phyloP scores from a whole-genome alignment of 92 coral and sea anemone species.

The Anthopleura xanthogrammica region DNA sequence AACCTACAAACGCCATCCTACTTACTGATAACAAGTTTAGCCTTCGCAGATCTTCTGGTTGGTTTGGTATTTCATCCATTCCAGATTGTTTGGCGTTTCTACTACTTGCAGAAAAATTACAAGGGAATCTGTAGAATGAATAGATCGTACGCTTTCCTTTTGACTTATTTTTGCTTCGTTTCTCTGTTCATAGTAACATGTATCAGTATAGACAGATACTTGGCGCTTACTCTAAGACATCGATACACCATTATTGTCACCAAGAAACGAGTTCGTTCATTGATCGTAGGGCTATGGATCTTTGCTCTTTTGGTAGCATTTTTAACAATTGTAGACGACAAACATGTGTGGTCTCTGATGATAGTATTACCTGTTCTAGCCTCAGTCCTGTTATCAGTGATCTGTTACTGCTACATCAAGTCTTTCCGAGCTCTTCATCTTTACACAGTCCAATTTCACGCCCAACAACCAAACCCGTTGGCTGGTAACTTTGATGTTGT shows the following conservation, averaged over 20 bases:
- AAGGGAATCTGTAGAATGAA: slow-evolving; percentile 12
- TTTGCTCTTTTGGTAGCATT: neutral
- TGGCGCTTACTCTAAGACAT: slow-evolving; percentile 47
- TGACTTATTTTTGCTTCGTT: slow-evolving; percentile 6
- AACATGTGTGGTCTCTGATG: neutral
- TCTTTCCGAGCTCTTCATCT: slow-evolving; percentile 20
- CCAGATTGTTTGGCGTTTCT: neutral
- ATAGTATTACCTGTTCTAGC: neutral
- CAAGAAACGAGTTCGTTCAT: slow-evolving; percentile 31
- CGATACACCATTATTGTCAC: slow-evolving; percentile 41
- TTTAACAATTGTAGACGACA: neutral
- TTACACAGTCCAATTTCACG: slow-evolving; percentile 25
- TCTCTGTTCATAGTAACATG: slow-evolving; percentile 24
- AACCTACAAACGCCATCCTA: slow-evolving; percentile 46
- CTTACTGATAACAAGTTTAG: slow-evolving; percentile 47
- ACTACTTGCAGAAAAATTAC: slow-evolving; percentile 1
- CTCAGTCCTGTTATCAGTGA: neutral
- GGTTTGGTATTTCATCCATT: slow-evolving; percentile 37
- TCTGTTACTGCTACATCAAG: slow-evolving; percentile 7
- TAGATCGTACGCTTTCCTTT: slow-evolving; percentile 4
- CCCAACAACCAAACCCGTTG: slow-evolving; percentile 23
- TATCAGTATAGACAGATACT: slow-evolving; percentile 51
- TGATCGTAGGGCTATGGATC: slow-evolving; percentile 4
- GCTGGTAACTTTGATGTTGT: slow-evolving; percentile 28
- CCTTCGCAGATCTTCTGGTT: slow-evolving; percentile 40